phyloP scores from a whole-genome alignment of 2,797 vertebrate genomes.

The Sandelia bainsii region DNA sequence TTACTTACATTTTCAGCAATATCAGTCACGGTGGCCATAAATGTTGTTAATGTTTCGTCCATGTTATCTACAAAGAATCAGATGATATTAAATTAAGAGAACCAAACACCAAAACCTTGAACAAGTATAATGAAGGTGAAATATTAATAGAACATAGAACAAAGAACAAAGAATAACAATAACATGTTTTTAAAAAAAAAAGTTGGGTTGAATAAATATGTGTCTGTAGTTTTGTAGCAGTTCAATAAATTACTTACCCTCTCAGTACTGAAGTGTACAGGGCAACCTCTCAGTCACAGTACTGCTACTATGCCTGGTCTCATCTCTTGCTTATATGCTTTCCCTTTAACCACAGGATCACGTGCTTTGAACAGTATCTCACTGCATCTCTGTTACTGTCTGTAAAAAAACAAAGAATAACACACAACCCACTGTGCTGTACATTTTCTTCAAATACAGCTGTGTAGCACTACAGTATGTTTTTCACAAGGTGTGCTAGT shows the following conservation, averaged over 20 bases:
- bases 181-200: no score
- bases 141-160: no score
- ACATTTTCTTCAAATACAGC: background rate
- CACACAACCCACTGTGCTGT: fast-evolving
- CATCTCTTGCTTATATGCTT: conserved; percentile 70
- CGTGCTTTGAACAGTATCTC: conserved; percentile 23
- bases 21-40: background rate
- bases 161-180: no score
- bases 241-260: conserved; percentile 40
- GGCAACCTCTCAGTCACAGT: conserved; percentile 4
- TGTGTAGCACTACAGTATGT: background rate
- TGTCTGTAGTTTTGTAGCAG: no score
- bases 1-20: conserved; percentile 65
- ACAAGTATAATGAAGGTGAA: background rate
- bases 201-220: background rate
- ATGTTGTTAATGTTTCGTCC: background rate
- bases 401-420: background rate
- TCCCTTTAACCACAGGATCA: conserved; percentile 69
- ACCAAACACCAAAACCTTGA: background rate
- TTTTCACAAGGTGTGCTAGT: background rate
- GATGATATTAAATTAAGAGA: background rate
- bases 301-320: conserved; percentile 13
- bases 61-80: conserved; percentile 58
- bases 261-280: conserved; percentile 8
- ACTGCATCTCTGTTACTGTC: background rate